Evolutionary conservation across 1,140 invertebrate genomes (phyloP).

Genomic region (Pygmarrhopalites habei): DNA sequence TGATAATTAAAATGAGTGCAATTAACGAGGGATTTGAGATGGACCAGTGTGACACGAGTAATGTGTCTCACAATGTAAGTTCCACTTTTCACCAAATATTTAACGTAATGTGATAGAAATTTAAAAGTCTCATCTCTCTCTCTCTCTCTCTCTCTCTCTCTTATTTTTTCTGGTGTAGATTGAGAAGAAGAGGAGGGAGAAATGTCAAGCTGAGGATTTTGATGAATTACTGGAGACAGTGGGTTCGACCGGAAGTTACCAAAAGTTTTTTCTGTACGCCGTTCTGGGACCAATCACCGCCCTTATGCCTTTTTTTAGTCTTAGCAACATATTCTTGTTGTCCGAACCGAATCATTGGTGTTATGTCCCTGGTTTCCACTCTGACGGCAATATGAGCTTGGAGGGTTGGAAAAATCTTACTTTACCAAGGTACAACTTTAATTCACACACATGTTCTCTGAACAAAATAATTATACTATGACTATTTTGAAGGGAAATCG

Average conservation of each 20-base stretch:
- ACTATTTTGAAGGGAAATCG: constrained; percentile 16
- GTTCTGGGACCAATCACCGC: constrained; percentile 34
- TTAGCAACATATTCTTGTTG: constrained; percentile 36
- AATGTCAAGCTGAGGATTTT: too few relatives aligned
- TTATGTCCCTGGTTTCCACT: constrained; percentile 9
- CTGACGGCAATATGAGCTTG: constrained; percentile 3
- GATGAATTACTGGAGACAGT: constrained; percentile 35
- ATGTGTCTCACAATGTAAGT: too few relatives aligned
- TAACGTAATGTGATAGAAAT: too few relatives aligned
- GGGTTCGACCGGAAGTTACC: constrained; percentile 33
- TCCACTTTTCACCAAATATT: too few relatives aligned
- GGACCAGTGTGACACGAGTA: too few relatives aligned
- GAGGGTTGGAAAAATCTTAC: constrained; percentile 30
- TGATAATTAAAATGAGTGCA: too few relatives aligned
- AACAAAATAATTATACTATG: neutral
- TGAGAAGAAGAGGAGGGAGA: too few relatives aligned
- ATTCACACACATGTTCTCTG: neutral
- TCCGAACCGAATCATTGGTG: constrained; percentile 19
- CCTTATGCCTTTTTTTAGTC: constrained; percentile 31
- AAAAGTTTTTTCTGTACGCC: constrained; percentile 32
- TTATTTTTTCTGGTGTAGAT: too few relatives aligned
- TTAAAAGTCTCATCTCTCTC: too few relatives aligned
- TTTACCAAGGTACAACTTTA: constrained; percentile 17
- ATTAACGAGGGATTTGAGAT: too few relatives aligned
- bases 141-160: too few relatives aligned